Evolutionary conservation across 2,113 vertebrate species (phyloP).

Genomic region (Morone saxatilis): DNA sequence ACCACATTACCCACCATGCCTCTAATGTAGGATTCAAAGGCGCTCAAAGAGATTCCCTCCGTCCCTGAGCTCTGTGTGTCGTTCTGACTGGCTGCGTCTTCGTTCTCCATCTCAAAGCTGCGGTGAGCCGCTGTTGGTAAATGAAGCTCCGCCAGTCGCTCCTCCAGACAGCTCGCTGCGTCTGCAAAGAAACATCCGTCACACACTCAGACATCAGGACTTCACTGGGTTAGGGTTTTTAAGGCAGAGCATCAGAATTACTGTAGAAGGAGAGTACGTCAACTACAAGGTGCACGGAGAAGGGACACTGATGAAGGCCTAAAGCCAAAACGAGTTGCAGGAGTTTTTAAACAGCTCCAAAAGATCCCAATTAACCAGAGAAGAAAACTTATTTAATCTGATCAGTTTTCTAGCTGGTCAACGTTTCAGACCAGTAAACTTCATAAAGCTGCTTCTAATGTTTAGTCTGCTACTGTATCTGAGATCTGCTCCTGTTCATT

Average conservation of each 20-base stretch:
- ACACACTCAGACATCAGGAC: neutral
- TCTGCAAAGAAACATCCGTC: slow-evolving; percentile 36
- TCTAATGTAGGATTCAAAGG: slow-evolving; percentile 74
- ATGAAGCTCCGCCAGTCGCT: slow-evolving; percentile 66
- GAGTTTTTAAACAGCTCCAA: no score
- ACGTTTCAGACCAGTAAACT: neutral
- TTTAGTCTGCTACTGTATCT: neutral
- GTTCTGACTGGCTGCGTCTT: slow-evolving; percentile 46
- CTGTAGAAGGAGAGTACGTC: no score
- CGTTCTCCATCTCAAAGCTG: slow-evolving; percentile 54
- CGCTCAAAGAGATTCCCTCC: slow-evolving; percentile 39
- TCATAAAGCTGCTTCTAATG: neutral
- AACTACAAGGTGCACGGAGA: no score
- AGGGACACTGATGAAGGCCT: no score
- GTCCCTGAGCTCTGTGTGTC: slow-evolving; percentile 43
- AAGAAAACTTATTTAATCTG: neutral
- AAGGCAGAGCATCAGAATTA: neutral
- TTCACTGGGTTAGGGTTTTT: neutral
- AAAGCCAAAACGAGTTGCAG: no score
- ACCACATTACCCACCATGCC: slow-evolving; percentile 70
- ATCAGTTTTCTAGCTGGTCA: neutral
- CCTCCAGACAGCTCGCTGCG: slow-evolving; percentile 71
- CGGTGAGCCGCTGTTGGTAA: slow-evolving; percentile 40
- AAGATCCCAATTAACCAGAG: neutral
- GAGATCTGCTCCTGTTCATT: no score